These are phyloP conservation scores for Vireo altiloquus DNA, from an alignment of 2,113 vertebrate species.

Conservation along the genomic window DNA sequence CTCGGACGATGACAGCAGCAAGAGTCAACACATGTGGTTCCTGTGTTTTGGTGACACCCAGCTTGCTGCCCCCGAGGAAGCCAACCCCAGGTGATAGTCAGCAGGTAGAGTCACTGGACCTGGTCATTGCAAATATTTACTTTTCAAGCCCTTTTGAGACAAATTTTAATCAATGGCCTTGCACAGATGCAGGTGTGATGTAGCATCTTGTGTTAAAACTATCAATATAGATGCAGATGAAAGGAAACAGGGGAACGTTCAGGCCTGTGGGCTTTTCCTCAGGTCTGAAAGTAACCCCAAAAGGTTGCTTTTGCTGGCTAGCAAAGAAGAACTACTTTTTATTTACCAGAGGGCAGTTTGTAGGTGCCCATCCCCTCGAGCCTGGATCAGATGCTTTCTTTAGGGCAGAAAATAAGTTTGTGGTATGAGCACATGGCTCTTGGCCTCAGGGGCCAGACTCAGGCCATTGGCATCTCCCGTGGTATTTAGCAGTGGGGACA, in stretches of 20 bases:
- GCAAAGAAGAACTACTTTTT: neutral
- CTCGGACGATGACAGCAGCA: neutral
- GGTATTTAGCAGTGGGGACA: neutral
- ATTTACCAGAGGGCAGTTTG: neutral
- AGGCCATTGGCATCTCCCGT: neutral
- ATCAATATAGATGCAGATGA: neutral
- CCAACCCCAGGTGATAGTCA: neutral
- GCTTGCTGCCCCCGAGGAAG: neutral
- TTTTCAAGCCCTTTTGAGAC: neutral
- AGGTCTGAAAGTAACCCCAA: neutral
- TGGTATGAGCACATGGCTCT: neutral
- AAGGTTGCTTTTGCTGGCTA: neutral
- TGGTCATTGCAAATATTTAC: neutral
- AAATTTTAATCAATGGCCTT: neutral
- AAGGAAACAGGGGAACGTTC: rapidly evolving
- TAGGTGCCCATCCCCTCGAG: neutral
- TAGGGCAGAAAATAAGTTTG: neutral
- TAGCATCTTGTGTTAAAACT: neutral
- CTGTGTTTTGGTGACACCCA: neutral
- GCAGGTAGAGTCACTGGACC: neutral
- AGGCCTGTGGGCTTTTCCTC: neutral
- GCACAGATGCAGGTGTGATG: neutral
- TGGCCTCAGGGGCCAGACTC: neutral
- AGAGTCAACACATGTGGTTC: neutral
- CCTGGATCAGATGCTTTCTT: neutral